Evolutionary conservation across 2,888 invertebrate species (phyloP), one percentile per base, ranked within the genome.

Genomic region (Lampropteryx suffumata): DNA sequence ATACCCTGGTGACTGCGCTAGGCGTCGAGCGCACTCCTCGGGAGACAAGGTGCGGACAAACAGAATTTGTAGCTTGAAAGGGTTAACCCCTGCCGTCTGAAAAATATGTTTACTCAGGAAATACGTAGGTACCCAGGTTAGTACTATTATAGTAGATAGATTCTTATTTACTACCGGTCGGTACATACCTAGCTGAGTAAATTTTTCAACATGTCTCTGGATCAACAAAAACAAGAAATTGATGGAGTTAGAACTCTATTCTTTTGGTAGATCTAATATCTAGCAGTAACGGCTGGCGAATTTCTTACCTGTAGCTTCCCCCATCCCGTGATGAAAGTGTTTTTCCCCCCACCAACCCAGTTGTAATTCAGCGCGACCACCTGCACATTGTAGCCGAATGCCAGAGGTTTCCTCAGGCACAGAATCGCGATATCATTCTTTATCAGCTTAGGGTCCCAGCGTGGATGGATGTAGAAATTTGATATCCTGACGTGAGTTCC

Each of bases 371-470:
- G 8, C 0, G 59, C 32, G 0, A 71, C 58, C 1, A 46, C 7
- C 0, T 48, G 48, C 0, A 73, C 58, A 3, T 11, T 47, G 0
- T 57, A 14, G 14, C 36, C 52, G 3, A 66, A n/a, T 8, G 8
- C 6, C 4, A 79, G 26, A 0, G 41, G 0, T 0, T 57, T 0
- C 0, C 7, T n/a, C 1, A 62, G 35, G 9, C 0, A 0, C 1
- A 79, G 49, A 1, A 78, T n/a, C 0, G 64, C 71, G 0, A 73
- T 54, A 21, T 79, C 78, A 34, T 74, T 62, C 47, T 77, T 77
- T 5, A 76, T 55, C 0, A 29, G 48, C 3, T 1, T 2, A 11
- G 47, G 40, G 40, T 74, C 50, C 63, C 67, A 79, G 0, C 60
- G 14, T 0, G 71, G 67, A 28, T 79, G 79, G 21, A 64, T 67